Evolutionary conservation across 2,113 vertebrate genomes (phyloP), one percentile per base, ranked within the genome.

Genomic region (Abramis brama): DNA sequence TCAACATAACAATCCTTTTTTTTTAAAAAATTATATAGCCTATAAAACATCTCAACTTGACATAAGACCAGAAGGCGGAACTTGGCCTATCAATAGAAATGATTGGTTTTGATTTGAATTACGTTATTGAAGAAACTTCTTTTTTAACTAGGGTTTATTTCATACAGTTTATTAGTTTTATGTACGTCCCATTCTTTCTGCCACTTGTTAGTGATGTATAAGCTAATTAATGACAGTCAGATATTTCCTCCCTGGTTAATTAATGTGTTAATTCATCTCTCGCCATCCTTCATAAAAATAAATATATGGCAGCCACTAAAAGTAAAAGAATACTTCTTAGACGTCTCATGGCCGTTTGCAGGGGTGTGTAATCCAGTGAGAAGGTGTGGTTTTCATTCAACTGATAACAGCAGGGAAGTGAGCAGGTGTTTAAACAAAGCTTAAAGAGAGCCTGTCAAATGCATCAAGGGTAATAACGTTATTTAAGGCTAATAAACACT

Each of bases 341-440:
- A 19, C 15, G 5, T 52, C 27, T 59, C 6, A 3, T 77, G 74
- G 21, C 19, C 2, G 5, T 57, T 36, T 57, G 10, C 76, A 55
- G 30, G 9, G 17, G 17, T 33, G 21, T 87, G n/a, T 30, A 33
- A 64, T 74, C 27, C 25, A 1, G 77, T 77, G 27, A 82, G 82
- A 86, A 75, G 78, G 85, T 86, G 88, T 81, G 70, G 36, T 83
- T 88, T 91, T 92, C 89, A 89, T 90, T 30, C 60, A 10, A 21
- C 90, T 91, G 91, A 93, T 92, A 93, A 88, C 85, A 82, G 75
- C 78, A 47, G 90, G 80, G 83, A 90, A 88, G 73, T 13, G 70
- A 88, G 89, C 93, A 94, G 92, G 91, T 94, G 86, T 87, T 62
- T 25, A 90, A 84, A 90, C 79, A 82, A 27, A 60, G 62, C 68